phyloP scores from a whole-genome alignment of 64 coral and sea anemone genomes.

The Montipora cactus region DNA sequence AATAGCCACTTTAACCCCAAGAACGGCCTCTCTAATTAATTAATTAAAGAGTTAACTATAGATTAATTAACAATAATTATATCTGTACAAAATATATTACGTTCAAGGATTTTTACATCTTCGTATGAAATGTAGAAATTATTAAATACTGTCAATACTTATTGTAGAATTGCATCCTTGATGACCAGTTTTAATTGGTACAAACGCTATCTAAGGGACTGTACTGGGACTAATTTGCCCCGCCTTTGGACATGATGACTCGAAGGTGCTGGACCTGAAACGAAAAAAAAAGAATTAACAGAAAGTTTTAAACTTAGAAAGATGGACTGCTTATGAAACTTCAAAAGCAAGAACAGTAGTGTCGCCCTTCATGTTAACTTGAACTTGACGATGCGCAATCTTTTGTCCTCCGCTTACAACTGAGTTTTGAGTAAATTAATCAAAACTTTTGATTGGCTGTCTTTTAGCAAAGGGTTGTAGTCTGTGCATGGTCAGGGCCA shows the following conservation, averaged over 20 bases:
- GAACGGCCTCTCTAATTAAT: too few species aligned
- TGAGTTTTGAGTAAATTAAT: too few species aligned
- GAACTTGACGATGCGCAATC: too few species aligned
- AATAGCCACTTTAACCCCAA: too few species aligned
- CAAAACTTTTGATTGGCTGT: too few species aligned
- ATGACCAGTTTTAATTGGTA: not conserved
- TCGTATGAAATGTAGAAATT: slow-evolving; percentile 16
- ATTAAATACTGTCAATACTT: slow-evolving; percentile 19
- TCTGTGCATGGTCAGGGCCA: too few species aligned
- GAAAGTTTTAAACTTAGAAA: too few species aligned
- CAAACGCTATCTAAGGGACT: slow-evolving; percentile 28
- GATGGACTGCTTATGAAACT: too few species aligned
- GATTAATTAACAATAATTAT: not conserved
- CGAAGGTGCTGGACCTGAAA: slow-evolving; percentile 61
- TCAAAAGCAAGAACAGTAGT: too few species aligned
- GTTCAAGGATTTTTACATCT: slow-evolving; percentile 38
- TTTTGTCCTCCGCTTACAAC: too few species aligned
- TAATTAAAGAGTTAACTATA: not conserved
- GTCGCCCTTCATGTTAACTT: too few species aligned
- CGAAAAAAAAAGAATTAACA: not conserved
- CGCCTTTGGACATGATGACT: slow-evolving; percentile 55
- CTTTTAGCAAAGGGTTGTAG: too few species aligned
- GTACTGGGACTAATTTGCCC: slow-evolving; percentile 14
- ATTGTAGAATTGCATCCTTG: not conserved
- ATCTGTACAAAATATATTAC: slow-evolving; percentile 54